phyloP scores from a whole-genome alignment of 2,888 invertebrate species.

The Marasmarcha lunaedactyla region DNA sequence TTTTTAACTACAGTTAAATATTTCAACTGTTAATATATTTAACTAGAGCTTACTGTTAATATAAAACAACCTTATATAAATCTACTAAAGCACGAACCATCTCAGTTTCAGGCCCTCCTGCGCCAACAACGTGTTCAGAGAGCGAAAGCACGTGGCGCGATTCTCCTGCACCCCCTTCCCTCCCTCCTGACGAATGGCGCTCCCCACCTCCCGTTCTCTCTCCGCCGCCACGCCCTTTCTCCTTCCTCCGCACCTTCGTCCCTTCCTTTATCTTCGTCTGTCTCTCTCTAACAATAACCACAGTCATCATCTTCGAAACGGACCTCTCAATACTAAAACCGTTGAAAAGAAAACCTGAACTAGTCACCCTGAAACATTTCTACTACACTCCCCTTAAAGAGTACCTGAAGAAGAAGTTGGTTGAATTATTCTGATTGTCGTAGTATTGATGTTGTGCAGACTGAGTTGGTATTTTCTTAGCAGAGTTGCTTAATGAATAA shows the following conservation, averaged over 20 bases:
- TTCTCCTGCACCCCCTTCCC: too few relatives aligned
- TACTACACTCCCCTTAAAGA: conserved; percentile 89
- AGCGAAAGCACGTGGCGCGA: too few relatives aligned
- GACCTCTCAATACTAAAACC: conserved; percentile 78
- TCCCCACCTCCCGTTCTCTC: conserved; percentile 37
- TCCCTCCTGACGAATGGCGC: conserved; percentile 33
- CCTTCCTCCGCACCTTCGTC: conserved; percentile 78
- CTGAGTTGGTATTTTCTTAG: too few relatives aligned
- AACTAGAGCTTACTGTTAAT: too few relatives aligned
- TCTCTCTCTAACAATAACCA: conserved; percentile 74
- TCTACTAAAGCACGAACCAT: too few relatives aligned
- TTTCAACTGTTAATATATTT: too few relatives aligned
- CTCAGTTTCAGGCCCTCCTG: too few relatives aligned
- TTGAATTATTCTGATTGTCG: conserved; percentile 71
- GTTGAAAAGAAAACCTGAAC: conserved; percentile 81
- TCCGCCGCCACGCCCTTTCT: conserved; percentile 56
- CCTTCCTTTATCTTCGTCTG: conserved; percentile 83
- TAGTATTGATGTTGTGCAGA: too few relatives aligned
- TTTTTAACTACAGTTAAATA: too few relatives aligned
- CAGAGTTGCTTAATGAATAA: too few relatives aligned
- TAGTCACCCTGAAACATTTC: conserved; percentile 79
- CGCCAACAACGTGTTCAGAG: too few relatives aligned
- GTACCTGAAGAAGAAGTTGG: conserved; percentile 74
- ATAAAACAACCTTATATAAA: too few relatives aligned
- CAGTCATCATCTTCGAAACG: conserved; percentile 82